Conservation (phyloP, 2,113 vertebrate species). For the Podocnemis expansa region DNA sequence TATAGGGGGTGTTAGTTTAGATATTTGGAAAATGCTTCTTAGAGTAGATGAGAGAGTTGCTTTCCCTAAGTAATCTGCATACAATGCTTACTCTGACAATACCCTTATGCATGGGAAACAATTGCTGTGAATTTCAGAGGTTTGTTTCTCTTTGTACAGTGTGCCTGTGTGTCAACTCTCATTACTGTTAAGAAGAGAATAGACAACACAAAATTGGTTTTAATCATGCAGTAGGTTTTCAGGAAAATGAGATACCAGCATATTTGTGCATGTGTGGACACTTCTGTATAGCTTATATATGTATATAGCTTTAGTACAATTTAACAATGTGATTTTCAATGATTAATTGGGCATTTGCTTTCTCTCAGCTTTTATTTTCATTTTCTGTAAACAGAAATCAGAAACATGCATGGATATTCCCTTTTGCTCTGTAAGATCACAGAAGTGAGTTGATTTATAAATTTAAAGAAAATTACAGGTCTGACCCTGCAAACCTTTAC, state of each 20-base stretch:
- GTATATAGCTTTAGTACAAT: background rate
- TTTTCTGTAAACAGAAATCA: background rate
- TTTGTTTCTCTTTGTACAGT: background rate
- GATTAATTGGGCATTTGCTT: background rate
- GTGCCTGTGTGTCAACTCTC: background rate
- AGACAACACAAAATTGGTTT: slow-evolving; percentile 7
- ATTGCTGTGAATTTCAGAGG: background rate
- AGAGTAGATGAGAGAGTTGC: background rate
- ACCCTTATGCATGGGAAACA: background rate
- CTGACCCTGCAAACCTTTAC: background rate
- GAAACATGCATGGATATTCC: background rate
- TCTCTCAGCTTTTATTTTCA: background rate
- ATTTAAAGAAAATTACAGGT: background rate
- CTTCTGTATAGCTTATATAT: background rate
- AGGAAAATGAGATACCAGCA: slow-evolving; percentile 17
- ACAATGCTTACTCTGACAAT: background rate
- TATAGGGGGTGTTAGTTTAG: slow-evolving; percentile 53
- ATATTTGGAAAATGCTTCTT: slow-evolving; percentile 26
- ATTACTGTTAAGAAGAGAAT: slow-evolving; percentile 17
- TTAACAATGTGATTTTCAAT: background rate
- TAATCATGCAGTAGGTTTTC: background rate
- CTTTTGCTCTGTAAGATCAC: background rate
- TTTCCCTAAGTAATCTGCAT: background rate
- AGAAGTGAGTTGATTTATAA: background rate
- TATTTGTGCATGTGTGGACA: slow-evolving; percentile 9